Conservation (phyloP, 2,797 vertebrate species). For the Propithecus perrieri region DNA sequence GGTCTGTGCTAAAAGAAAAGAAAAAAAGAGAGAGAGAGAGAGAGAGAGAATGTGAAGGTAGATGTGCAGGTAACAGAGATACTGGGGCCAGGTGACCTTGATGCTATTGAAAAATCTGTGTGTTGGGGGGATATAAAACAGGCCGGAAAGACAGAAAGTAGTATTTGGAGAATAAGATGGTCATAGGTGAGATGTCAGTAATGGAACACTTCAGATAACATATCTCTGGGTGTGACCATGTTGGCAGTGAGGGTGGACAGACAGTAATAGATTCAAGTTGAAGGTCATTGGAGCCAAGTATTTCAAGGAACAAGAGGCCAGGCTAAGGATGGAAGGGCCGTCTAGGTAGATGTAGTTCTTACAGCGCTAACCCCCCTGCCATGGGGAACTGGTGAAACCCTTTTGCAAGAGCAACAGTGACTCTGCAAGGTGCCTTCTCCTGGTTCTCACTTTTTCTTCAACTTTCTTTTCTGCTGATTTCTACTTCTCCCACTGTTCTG, state of each 20-base stretch:
- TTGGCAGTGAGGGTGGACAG: neutral
- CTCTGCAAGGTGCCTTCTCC: neutral
- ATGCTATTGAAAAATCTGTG: neutral
- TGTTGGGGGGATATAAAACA: neutral
- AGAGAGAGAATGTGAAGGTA: neutral
- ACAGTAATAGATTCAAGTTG: neutral
- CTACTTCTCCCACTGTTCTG: neutral
- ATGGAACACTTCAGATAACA: neutral
- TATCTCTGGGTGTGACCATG: neutral
- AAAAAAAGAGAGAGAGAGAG: neutral
- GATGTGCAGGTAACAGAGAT: neutral
- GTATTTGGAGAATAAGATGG: neutral
- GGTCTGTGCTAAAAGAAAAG: neutral
- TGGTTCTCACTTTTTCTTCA: neutral
- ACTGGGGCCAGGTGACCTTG: neutral
- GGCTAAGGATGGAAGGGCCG: neutral
- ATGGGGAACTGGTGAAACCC: neutral
- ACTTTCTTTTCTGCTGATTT: neutral
- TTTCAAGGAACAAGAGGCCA: neutral
- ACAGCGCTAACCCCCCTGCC: neutral
- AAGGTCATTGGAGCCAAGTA: neutral
- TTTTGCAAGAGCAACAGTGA: neutral
- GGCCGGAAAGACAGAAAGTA: neutral
- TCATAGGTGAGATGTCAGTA: neutral
- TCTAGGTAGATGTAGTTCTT: neutral